phyloP scores from a whole-genome alignment of 2,797 vertebrate genomes.

The Muraenolepis orangiensis region DNA sequence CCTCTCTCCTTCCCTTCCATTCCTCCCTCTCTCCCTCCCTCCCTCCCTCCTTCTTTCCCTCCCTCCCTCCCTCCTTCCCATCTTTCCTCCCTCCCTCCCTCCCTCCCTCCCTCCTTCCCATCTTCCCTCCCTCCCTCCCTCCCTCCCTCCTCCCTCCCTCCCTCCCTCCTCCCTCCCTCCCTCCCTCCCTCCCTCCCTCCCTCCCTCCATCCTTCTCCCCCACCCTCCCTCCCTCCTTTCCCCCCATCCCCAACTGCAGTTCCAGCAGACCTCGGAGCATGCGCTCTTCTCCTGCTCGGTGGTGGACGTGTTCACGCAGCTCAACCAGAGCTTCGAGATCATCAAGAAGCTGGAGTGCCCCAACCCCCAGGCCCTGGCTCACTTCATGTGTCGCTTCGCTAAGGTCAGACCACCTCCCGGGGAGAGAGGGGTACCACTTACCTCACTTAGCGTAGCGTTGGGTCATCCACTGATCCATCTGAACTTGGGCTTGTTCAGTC shows the following conservation, averaged over 20 bases:
- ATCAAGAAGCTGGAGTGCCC: slow-evolving; percentile 98
- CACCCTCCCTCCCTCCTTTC: background rate
- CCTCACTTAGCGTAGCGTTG: too few species aligned
- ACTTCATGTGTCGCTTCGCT: slow-evolving; percentile 98
- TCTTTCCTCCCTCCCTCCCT: background rate
- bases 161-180: background rate
- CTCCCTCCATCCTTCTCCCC: background rate
- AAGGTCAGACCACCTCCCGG: slow-evolving; percentile 77
- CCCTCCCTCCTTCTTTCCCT: background rate
- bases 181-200: background rate
- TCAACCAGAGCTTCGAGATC: slow-evolving; percentile 99
- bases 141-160: background rate
- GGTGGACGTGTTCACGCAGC: slow-evolving; percentile 97
- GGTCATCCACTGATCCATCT: too few species aligned
- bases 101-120: background rate
- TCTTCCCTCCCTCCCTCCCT: background rate
- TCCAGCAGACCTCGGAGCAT: slow-evolving; percentile 96
- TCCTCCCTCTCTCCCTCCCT: background rate
- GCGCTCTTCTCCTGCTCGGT: slow-evolving; percentile 98
- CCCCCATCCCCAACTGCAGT: slow-evolving; percentile 67
- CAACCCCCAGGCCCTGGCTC: slow-evolving; percentile 94
- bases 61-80: background rate
- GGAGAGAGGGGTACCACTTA: background rate
- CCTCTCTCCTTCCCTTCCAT: background rate
- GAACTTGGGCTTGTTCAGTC: too few species aligned